Evolutionary conservation across 1,140 invertebrate genomes (phyloP), one percentile per base, ranked within the genome.

Genomic region (Bilobella aurantiaca): DNA sequence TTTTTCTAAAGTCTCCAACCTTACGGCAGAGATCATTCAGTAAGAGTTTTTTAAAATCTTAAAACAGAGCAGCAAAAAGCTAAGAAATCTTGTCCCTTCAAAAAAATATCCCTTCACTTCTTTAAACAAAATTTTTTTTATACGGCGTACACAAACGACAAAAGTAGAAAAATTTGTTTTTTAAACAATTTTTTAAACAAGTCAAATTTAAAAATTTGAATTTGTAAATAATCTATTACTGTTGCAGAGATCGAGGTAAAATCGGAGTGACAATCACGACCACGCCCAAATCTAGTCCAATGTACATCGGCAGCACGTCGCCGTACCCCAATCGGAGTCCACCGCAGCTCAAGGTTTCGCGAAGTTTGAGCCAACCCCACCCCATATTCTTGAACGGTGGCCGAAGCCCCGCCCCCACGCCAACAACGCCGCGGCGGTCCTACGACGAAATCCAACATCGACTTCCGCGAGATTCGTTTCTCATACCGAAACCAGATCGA

Each of bases 231-330:
- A n/a, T 56, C 14, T 56, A 14, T 27, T 79, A 90, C n/a, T n/a
- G n/a, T 1, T 86, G 84, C 49, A 86, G 87, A 69, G 88, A 91
- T 75, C 90, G 88, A 1, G 90, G 90, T 1, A 91, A 91, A 79
- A 91, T 91, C 70, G 90, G 90, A 47, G 88, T 91, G 23, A 91
- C 89, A n/a, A 92, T 91, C 62, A 73, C 64, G 25, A 73, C 64
- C 57, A 65, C 69, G 5, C 69, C 71, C 3, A 73, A 73, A 63
- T 58, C 68, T 68, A 70, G 71, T 70, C 71, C 71, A 56, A 58
- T 59, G 14, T 70, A 68, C 3, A 57, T 69, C n/a, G 67, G 67
- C 30, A 64, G 68, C 21, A 57, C 69, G 8, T 72, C 71, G 66
- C 58, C 70, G 28, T 58, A 67, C 18, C 31, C 69, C 58, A 64